Percentiles rank a stretch among this genome's conserved stretches.
Evolutionary conservation across 2,113 vertebrate genomes (phyloP).

Genomic region (Perognathus longimembris): DNA sequence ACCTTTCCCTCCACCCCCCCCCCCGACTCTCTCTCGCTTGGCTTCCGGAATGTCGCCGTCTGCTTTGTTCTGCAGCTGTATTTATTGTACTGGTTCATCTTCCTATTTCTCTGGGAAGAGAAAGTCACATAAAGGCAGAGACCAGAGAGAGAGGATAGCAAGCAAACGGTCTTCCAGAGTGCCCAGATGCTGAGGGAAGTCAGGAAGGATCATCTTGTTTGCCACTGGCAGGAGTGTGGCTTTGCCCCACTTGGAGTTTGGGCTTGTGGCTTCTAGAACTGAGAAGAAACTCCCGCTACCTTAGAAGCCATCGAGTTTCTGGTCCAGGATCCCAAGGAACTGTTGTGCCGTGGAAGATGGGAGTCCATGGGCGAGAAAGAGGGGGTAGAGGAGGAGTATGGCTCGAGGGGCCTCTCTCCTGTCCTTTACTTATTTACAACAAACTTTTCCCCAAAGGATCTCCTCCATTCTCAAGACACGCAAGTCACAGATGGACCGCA

Average conservation of each 20-base stretch:
- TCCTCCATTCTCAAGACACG: neutral
- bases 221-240: neutral
- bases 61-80: neutral
- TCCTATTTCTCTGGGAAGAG: neutral
- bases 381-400: fast-evolving
- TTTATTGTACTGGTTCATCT: neutral
- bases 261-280: neutral
- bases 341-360: neutral
- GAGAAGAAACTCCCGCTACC: neutral
- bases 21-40: neutral
- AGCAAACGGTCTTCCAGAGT: neutral
- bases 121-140: neutral
- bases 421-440: neutral
- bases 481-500: neutral
- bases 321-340: neutral
- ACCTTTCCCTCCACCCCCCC: too few relatives aligned
- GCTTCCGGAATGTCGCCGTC: neutral
- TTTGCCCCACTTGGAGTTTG: neutral
- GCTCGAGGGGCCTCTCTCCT: fast-evolving
- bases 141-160: fast-evolving
- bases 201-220: neutral
- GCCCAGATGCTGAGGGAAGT: fast-evolving
- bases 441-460: neutral
- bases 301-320: neutral
- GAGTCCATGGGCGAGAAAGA: neutral